Percentiles rank a stretch among this genome's conserved stretches.
Conservation (phyloP, 2,888 invertebrate genomes). For the Imbricaverruca yamaguchii region DNA sequence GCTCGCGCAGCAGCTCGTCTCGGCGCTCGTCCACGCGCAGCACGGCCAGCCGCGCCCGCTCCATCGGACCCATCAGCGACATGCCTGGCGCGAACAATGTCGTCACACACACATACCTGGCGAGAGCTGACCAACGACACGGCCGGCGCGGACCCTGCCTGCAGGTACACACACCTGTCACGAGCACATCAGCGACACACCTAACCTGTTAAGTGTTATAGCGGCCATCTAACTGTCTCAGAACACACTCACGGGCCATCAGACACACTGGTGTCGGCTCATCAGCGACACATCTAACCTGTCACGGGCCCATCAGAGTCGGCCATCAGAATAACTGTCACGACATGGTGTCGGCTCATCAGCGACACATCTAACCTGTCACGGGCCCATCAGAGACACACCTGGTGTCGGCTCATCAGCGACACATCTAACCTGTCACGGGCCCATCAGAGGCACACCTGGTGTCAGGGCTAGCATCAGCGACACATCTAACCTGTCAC, state of each 20-base stretch:
- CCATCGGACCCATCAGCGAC: slow-evolving; percentile 31
- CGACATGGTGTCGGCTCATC: neutral
- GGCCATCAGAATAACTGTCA: neutral
- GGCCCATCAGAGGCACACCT: neutral
- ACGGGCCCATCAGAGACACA: neutral
- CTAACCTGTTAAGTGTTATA: too few species aligned
- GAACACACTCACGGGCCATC: too few species aligned
- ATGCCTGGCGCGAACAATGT: neutral
- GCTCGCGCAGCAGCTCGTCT: slow-evolving; percentile 52
- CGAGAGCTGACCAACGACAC: too few species aligned
- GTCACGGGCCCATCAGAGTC: neutral
- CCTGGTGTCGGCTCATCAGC: neutral
- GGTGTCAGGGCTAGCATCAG: neutral
- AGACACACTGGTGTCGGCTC: neutral
- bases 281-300: too few species aligned
- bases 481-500: neutral
- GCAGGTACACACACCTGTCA: neutral
- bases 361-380: too few species aligned
- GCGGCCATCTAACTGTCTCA: too few species aligned
- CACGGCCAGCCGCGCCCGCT: slow-evolving; percentile 48
- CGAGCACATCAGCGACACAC: too few species aligned
- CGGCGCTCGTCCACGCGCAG: slow-evolving; percentile 55
- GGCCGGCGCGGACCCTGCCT: too few species aligned
- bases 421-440: neutral
- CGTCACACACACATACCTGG: neutral